Evolutionary conservation across 2,888 invertebrate species (phyloP).

Genomic region (Sussaba pulchella): DNA sequence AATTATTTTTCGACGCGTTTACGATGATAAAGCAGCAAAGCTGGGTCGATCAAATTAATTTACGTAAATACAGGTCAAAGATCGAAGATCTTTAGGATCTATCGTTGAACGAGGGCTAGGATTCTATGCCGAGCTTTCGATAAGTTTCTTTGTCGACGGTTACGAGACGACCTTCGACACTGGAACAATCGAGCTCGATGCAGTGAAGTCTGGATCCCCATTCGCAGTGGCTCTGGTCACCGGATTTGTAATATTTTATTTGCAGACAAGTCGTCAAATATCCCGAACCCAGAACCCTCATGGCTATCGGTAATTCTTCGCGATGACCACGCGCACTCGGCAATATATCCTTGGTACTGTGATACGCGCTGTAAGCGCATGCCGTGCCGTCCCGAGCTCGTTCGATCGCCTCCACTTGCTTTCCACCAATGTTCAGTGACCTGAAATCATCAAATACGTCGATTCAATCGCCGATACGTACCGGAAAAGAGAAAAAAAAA

Average conservation of each 20-base stretch:
- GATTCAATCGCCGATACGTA: background rate
- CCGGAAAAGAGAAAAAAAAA: background rate
- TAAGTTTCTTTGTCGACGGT: slow-evolving; percentile 85
- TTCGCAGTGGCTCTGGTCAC: slow-evolving; percentile 85
- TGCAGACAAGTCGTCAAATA: slow-evolving; percentile 85
- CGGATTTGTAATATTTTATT: slow-evolving; percentile 85
- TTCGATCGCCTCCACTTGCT: slow-evolving; percentile 82
- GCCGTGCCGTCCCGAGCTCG: slow-evolving; percentile 84
- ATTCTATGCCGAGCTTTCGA: slow-evolving; percentile 82
- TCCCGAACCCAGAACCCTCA: slow-evolving; percentile 85
- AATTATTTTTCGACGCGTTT: background rate
- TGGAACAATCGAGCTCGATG: slow-evolving; percentile 86
- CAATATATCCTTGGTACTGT: slow-evolving; percentile 83
- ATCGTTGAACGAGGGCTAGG: slow-evolving; percentile 70
- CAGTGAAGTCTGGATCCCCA: slow-evolving; percentile 86
- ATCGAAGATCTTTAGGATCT: slow-evolving; percentile 15
- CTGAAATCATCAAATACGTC: slow-evolving; percentile 70
- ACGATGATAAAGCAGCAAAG: slow-evolving; percentile 38
- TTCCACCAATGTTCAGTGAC: slow-evolving; percentile 82
- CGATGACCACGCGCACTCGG: slow-evolving; percentile 84
- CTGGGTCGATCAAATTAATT: background rate
- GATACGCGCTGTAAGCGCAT: slow-evolving; percentile 85
- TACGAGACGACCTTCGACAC: slow-evolving; percentile 84
- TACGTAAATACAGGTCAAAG: background rate
- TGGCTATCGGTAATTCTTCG: slow-evolving; percentile 84